These are phyloP conservation scores for Belgica antarctica DNA, from an alignment of 2,888 invertebrate species.

Conservation along the genomic window DNA sequence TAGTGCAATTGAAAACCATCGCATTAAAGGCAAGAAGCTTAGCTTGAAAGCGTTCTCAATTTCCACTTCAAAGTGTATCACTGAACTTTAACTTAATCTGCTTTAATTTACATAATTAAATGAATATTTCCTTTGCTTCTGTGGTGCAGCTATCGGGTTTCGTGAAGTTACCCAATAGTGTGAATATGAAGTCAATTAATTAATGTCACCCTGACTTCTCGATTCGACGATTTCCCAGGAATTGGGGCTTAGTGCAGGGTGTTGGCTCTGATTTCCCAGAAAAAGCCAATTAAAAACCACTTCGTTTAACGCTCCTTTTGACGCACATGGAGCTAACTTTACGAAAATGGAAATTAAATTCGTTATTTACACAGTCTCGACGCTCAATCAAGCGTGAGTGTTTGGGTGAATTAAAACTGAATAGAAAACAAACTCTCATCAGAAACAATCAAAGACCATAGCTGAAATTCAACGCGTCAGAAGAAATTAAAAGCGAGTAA, in stretches of 20 bases:
- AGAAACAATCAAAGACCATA: background rate
- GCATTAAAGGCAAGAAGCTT: too few species aligned
- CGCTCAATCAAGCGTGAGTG: background rate
- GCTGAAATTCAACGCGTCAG: background rate
- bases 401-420: background rate
- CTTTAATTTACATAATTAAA: background rate
- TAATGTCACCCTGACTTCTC: background rate
- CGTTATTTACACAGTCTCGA: conserved; percentile 11
- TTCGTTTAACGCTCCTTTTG: conserved; percentile 11
- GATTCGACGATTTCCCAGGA: background rate
- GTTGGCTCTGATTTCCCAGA: background rate
- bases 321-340: background rate
- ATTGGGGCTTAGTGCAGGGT: background rate
- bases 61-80: too few species aligned
- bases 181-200: background rate
- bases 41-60: too few species aligned
- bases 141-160: background rate
- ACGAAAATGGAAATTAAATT: background rate
- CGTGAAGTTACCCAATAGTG: background rate
- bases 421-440: background rate
- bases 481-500: conserved; percentile 2
- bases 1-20: too few species aligned
- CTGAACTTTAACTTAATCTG: background rate
- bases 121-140: background rate
- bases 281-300: too few species aligned